phyloP scores from a whole-genome alignment of 2,797 vertebrate genomes.

The Jordanella pulchra region DNA sequence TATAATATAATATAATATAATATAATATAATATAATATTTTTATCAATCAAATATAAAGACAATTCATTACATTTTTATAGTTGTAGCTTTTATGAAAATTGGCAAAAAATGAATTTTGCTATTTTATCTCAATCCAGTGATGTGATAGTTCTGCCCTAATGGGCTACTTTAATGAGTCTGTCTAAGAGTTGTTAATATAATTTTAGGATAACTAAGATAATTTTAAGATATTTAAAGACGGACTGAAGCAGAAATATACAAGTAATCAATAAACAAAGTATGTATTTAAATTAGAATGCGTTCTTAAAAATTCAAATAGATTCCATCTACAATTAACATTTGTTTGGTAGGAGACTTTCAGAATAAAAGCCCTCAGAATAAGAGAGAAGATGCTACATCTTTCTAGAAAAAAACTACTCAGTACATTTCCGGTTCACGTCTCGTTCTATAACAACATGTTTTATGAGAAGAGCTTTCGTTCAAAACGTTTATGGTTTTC shows the following conservation, averaged over 20 bases:
- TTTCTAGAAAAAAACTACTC: conserved; percentile 45
- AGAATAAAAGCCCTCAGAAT: conserved; percentile 23
- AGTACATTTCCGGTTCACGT: conserved; percentile 66
- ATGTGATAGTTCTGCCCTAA: too few species aligned
- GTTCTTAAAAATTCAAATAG: not conserved
- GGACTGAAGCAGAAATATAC: not conserved
- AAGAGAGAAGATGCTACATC: conserved; percentile 10
- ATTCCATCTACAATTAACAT: too few species aligned
- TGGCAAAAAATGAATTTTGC: too few species aligned
- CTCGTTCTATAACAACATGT: not conserved
- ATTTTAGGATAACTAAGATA: too few species aligned
- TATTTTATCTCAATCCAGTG: too few species aligned
- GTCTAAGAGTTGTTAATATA: too few species aligned
- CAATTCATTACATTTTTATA: too few species aligned
- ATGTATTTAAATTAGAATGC: not conserved
- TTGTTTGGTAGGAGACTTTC: conserved; percentile 7
- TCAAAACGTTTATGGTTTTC: fast-evolving
- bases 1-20: not conserved
- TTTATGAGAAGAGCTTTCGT: fast-evolving
- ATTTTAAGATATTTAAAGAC: not conserved
- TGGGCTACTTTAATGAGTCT: too few species aligned
- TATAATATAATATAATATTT: not conserved
- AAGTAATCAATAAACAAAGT: not conserved
- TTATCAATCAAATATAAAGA: not conserved
- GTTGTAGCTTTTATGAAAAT: too few species aligned